phyloP scores from a whole-genome alignment of 2,888 invertebrate genomes.

The Catocala nupta region DNA sequence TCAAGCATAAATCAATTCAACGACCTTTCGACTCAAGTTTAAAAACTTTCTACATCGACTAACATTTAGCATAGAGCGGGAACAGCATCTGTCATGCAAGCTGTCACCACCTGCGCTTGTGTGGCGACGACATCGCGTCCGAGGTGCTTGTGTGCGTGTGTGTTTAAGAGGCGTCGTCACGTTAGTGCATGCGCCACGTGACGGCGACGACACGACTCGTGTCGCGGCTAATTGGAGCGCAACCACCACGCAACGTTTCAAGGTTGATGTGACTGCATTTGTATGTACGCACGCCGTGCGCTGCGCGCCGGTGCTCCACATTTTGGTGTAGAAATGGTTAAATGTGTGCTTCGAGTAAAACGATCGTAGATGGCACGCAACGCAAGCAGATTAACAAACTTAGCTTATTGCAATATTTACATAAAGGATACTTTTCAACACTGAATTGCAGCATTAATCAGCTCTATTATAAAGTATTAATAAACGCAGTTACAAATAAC shows the following conservation, averaged over 20 bases:
- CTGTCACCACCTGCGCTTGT: slow-evolving; percentile 5
- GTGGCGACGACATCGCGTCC: background rate
- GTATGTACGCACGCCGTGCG: background rate
- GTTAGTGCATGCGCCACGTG: slow-evolving; percentile 63
- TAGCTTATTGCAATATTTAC: too few relatives aligned
- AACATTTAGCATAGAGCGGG: background rate
- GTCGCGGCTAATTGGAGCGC: slow-evolving; percentile 67
- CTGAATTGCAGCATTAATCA: too few relatives aligned
- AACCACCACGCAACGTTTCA: slow-evolving; percentile 63
- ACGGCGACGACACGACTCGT: slow-evolving; percentile 52
- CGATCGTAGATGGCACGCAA: too few relatives aligned
- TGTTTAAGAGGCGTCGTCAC: slow-evolving; percentile 51
- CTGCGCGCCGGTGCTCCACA: background rate
- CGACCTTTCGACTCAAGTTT: slow-evolving; percentile 10
- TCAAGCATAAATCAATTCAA: slow-evolving; percentile 16
- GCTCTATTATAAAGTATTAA: too few relatives aligned
- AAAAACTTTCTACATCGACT: slow-evolving; percentile 2
- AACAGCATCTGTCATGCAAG: slow-evolving; percentile 3
- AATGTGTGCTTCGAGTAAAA: too few relatives aligned
- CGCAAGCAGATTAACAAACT: too few relatives aligned
- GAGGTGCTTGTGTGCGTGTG: background rate
- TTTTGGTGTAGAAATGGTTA: background rate
- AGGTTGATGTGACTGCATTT: slow-evolving; percentile 53
- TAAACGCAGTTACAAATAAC: too few relatives aligned
- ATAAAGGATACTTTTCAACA: too few relatives aligned